A percentile compares a stretch with the other conserved stretches of the same genome.
Evolutionary conservation across 1,140 invertebrate species (phyloP).

Genomic region (Eupristina koningsbergeri): DNA sequence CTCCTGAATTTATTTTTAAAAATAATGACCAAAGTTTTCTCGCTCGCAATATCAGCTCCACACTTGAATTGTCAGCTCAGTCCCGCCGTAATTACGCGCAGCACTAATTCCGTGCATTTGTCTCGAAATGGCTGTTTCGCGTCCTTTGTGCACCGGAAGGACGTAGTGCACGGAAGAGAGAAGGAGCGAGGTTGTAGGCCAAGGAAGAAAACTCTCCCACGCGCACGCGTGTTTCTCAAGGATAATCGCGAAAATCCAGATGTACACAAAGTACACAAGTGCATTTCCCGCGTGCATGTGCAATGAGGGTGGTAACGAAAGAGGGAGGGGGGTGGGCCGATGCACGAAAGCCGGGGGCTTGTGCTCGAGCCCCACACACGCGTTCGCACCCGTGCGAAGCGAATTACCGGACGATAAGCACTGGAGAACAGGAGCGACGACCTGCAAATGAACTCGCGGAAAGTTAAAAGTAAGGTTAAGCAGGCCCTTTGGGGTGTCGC

Average conservation of each 20-base stretch:
- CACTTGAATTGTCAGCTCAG: neutral
- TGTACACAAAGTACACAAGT: neutral
- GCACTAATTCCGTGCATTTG: conserved; percentile 21
- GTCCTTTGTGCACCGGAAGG: neutral
- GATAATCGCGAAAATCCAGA: conserved; percentile 15
- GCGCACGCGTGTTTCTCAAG: neutral
- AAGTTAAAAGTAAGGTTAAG: conserved; percentile 49
- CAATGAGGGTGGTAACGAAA: neutral
- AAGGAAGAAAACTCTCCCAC: neutral
- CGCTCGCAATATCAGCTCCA: no score
- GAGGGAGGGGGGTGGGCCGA: neutral
- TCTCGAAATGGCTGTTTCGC: neutral
- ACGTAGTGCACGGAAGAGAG: no score
- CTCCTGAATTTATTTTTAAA: no score
- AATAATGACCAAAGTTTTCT: no score
- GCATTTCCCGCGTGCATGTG: neutral
- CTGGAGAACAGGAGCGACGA: conserved; percentile 30
- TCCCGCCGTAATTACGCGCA: conserved; percentile 18
- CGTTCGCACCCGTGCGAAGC: conserved; percentile 25
- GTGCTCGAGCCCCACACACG: neutral
- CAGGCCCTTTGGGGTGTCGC: neutral
- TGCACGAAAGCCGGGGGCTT: no score
- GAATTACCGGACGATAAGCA: conserved; percentile 47
- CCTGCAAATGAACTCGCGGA: conserved; percentile 46
- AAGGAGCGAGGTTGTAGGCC: no score